Evolutionary conservation across 2,888 invertebrate species (phyloP), one percentile per base, ranked within the genome.

Genomic region (Lithosia quadra): DNA sequence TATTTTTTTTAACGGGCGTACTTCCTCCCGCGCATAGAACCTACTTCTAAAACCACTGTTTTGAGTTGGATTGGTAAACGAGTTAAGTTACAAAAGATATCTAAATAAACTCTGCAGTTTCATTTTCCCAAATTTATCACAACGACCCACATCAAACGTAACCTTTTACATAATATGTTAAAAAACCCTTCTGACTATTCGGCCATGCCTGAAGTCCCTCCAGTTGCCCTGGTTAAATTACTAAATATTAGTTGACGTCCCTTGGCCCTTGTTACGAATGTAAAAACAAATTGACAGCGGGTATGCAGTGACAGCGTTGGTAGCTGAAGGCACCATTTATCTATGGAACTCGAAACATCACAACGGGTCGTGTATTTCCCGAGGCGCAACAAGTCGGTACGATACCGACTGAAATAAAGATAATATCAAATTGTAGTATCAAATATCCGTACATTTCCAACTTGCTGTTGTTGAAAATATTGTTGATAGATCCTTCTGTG

Each of bases 361-460:
- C 53, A 33, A 28, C 49, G 18, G 43, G 22, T 39, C 15, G 13
- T 49, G 43, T 63, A 58, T 67, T 64, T 60, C 60, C 63, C 22
- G 21, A 39, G 62, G 62, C 57, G 71, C 78, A 75, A 77, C 77
- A 77, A 73, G 78, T 78, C 61, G 36, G 10, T 24, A n/a, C 33
- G 13, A 65, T 21, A 33, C 21, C 8, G 5, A 9, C 22, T 28
- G 7, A 33, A 43, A 57, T 56, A 56, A 64, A 18, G 60, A 64
- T 56, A 68, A 22, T 65, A 53, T 53, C 57, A 34, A 22, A 61
- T 60, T 43, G 9, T 39, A 15, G 43, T 58, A 49, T 58, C 24
- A 10, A 21, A 53, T 56, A 60, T 36, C 28, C 9, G 49, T 24
- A 34, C 0, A 22, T 33, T 59, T 33, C 39, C 13, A 34, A 18